Evolutionary conservation across 2,113 vertebrate genomes (phyloP), one percentile per base, ranked within the genome.

Genomic region (Syngnathus typhle): DNA sequence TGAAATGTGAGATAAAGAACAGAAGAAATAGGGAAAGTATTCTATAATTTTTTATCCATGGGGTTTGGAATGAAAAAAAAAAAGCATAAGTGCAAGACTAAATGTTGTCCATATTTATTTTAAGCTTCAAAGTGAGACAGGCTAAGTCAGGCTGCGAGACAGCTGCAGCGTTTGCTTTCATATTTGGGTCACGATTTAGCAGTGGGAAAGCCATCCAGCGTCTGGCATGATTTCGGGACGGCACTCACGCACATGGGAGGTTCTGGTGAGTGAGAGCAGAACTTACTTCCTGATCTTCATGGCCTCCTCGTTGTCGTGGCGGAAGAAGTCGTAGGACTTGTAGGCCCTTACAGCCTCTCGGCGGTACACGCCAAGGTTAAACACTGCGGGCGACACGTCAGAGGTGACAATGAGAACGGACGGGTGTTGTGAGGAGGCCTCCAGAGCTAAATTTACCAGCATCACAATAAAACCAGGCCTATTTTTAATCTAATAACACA

Each of bases 271-370:
- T 0, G 18, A 49, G 19, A 19, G 8, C 6, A n/a, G 7, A 10
- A 87, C 95, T 91, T 82, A 99, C 97, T 93, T 98, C 73, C 96
- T 93, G 80, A 99, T 99, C 82, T 90, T 94, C 97, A 99, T 99
- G 81, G 97, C 97, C 74, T 96, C 95, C 46, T 94, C 89, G 4
- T 99, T 99, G 88, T 99, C 97, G 0, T 98, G 97, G 49, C 96
- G 93, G 88, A 99, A 99, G 89, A 99, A 99, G 70, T 98, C 94
- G 0, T 95, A 99, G 65, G 97, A 99, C 68, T 98, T 95, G 72
- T 99, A 99, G 2, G 96, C 89, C 75, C 91, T 93, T 64, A 98
- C 96, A 0, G 95, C 95, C 79, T 98, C 90, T 41, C 97, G 92
- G 70, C 97, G 94, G 67, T 99, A 99, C 21, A 95, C 94, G 11